Evolutionary conservation across 1,140 invertebrate species (phyloP).

Genomic region (Hirudo medicinalis): DNA sequence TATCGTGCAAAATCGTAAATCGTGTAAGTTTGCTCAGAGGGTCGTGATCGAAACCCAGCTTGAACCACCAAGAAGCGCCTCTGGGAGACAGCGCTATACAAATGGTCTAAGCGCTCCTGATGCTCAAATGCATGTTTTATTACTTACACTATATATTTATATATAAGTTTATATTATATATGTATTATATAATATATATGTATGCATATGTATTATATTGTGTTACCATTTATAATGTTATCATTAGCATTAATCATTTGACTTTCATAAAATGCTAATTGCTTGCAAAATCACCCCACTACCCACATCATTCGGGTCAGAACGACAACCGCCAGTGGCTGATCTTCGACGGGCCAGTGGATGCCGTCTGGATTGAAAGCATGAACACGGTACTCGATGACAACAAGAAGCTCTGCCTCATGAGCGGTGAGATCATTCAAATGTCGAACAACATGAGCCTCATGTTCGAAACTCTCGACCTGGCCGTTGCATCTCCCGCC

Average conservation of each 20-base stretch:
- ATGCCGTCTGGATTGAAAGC: constrained; percentile 93
- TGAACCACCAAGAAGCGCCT: too few relatives aligned
- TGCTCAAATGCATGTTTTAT: too few relatives aligned
- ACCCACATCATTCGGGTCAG: too few relatives aligned
- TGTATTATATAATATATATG: too few relatives aligned
- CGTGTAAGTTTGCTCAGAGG: too few relatives aligned
- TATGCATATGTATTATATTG: neutral
- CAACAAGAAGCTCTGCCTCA: constrained; percentile 65
- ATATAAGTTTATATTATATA: too few relatives aligned
- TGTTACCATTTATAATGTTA: neutral
- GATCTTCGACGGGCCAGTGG: constrained; percentile 87
- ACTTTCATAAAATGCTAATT: neutral
- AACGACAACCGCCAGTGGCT: constrained; percentile 68
- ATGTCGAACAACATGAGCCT: constrained; percentile 75
- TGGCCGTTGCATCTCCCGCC: constrained; percentile 83
- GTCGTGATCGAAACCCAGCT: too few relatives aligned
- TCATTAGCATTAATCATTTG: neutral
- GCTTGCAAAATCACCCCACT: neutral
- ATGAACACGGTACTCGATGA: constrained; percentile 93
- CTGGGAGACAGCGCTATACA: too few relatives aligned
- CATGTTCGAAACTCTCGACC: constrained; percentile 86
- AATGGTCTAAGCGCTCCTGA: too few relatives aligned
- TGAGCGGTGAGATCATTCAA: constrained; percentile 72
- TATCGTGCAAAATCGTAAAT: too few relatives aligned
- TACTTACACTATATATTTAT: too few relatives aligned